Conservation (phyloP, 1,140 invertebrate species). For the Apocrypta bakeri region DNA sequence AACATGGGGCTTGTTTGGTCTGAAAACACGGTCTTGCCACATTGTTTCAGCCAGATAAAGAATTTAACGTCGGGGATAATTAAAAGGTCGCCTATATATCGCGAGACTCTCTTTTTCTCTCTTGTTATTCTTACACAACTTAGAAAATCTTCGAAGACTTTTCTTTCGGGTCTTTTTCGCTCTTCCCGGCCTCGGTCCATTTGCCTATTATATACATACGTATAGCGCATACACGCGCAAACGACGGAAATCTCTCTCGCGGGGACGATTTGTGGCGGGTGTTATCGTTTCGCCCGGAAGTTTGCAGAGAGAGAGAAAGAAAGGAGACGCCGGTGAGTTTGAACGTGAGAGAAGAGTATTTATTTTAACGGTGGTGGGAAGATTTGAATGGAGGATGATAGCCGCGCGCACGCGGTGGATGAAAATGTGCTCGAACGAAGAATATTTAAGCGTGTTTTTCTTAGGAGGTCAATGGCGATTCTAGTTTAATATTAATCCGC, state of each 20-base stretch:
- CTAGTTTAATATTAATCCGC: too few species aligned
- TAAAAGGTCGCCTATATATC: constrained; percentile 62
- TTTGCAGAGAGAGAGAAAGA: constrained; percentile 2
- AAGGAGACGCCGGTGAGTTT: background rate
- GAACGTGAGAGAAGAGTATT: background rate
- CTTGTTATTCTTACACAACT: constrained; percentile 43
- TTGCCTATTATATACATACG: constrained; percentile 43
- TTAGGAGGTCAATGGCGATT: too few species aligned
- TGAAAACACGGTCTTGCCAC: constrained; percentile 72
- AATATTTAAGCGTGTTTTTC: constrained; percentile 32
- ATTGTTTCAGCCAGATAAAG: constrained; percentile 76
- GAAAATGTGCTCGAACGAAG: constrained; percentile 40
- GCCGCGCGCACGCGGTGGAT: background rate
- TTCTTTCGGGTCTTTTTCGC: background rate
- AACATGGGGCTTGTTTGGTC: constrained; percentile 74
- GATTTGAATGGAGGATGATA: constrained; percentile 15
- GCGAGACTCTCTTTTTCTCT: background rate
- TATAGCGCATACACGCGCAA: too few species aligned
- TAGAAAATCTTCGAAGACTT: constrained; percentile 32
- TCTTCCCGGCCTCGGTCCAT: constrained; percentile 1
- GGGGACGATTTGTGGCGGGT: constrained; percentile 57
- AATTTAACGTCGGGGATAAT: constrained; percentile 74
- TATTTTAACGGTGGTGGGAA: constrained; percentile 23
- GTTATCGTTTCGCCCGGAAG: constrained; percentile 28
- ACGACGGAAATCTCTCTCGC: constrained; percentile 56